Evolutionary conservation across 2,797 vertebrate species (phyloP), one percentile per base, ranked within the genome.

Genomic region (Microctenopoma lineatum): DNA sequence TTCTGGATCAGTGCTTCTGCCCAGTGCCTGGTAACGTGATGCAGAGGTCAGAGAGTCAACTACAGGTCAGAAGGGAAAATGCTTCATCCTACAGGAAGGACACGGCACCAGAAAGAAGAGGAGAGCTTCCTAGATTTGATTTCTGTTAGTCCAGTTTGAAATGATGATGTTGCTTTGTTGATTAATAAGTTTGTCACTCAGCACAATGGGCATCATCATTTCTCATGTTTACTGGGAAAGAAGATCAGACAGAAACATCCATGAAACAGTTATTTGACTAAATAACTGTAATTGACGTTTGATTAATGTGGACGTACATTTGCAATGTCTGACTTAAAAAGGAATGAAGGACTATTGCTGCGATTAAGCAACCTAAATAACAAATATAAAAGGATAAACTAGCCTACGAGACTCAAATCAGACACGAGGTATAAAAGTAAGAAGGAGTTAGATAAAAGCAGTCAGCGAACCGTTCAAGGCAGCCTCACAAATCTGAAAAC

Each of bases 401-500:
- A 6, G 0, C 42, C 39, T 21, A 21, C 16, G 25, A 12, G 18
- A 48, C 52, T 53, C 29, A 32, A 27, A 7, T 7, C 3, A 45
- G 27, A 65, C 25, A 7, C 14, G 34, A 66, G 26, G 34, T 21
- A 26, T 10, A n/a, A 64, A 52, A 50, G 41, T 18, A 52, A 4
- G 21, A 12, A 27, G 21, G 0, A 45, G 54, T 1, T 45, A 18
- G 13, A 59, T 2, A 59, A 52, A 54, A n/a, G 34, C 1, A 62
- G 27, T 21, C 46, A 4, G 47, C 42, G 70, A 67, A 74, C 26
- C 7, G 7, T 52, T 55, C 51, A 63, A 34, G 0, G 21, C 48
- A 70, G 48, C 55, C 34, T 50, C 21, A 7, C 16, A 41, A 16
- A 75, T 62, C 21, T 72, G 50, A 69, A 74, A 77, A 45, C 59